phyloP scores from a whole-genome alignment of 2,888 invertebrate species.

The Tanaodytes sp. region DNA sequence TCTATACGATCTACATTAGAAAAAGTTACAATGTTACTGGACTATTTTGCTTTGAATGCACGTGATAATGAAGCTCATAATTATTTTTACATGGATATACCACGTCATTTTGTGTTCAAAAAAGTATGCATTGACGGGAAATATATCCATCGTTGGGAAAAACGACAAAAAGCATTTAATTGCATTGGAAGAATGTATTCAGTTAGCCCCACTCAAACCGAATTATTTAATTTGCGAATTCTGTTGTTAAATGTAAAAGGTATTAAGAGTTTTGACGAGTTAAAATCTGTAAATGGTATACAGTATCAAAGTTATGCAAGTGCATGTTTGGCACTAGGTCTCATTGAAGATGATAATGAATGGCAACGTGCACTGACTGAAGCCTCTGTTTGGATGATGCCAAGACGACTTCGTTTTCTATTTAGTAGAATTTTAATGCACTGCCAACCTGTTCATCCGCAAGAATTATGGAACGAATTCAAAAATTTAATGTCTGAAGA shows the following conservation, averaged over 20 bases:
- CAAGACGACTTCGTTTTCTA: no score
- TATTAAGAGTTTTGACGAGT: no score
- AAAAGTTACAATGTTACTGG: neutral
- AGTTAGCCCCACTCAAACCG: no score
- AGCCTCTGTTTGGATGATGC: no score
- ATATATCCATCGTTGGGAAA: neutral
- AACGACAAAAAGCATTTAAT: neutral
- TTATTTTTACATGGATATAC: neutral
- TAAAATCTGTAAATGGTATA: no score
- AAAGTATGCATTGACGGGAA: neutral
- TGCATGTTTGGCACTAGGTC: no score
- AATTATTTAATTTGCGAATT: no score
- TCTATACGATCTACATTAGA: neutral
- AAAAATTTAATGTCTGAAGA: slow-evolving; percentile 53
- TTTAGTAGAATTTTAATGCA: neutral
- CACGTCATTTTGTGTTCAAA: neutral
- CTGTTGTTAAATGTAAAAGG: no score
- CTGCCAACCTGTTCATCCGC: slow-evolving; percentile 33
- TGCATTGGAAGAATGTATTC: no score
- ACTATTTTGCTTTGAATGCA: neutral
- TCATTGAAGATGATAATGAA: no score
- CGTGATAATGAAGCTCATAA: neutral
- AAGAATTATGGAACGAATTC: slow-evolving; percentile 48
- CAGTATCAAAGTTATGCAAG: no score
- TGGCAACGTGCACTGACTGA: no score